Percentiles rank a stretch among this genome's conserved stretches.
Evolutionary conservation across 2,888 invertebrate genomes (phyloP).

Genomic region (Electrophaes corylata): DNA sequence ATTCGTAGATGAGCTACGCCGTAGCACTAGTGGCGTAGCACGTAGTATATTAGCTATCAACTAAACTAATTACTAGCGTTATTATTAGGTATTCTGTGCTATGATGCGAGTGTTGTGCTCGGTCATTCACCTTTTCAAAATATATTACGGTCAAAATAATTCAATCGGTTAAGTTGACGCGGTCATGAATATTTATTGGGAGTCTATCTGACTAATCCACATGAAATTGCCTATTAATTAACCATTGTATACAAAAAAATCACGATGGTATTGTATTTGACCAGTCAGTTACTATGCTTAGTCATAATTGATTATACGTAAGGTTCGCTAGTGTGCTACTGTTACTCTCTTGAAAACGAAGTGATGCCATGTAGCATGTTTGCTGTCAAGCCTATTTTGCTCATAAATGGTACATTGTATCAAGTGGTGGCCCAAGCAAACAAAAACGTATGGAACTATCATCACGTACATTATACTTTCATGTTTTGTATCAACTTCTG

Average conservation of each 20-base stretch:
- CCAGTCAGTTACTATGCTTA: background rate
- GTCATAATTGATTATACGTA: no score
- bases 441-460: no score
- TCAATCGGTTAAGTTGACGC: constrained; percentile 11
- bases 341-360: no score
- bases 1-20: constrained; percentile 13
- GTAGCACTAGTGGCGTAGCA: constrained; percentile 3
- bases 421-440: no score
- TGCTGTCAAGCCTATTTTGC: no score
- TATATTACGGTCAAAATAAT: constrained; percentile 14
- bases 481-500: no score
- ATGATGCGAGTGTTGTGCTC: background rate
- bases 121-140: constrained; percentile 2
- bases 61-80: no score
- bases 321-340: no score
- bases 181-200: constrained; percentile 24
- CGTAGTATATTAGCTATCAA: background rate
- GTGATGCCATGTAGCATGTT: no score
- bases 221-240: constrained; percentile 29
- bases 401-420: no score
- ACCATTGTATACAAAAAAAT: constrained; percentile 16
- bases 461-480: no score
- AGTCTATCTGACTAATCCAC: constrained; percentile 11
- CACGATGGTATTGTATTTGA: background rate
- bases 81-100: background rate